Evolutionary conservation across 2,888 invertebrate species (phyloP), one percentile per base, ranked within the genome.

Genomic region (Apamea sordens): DNA sequence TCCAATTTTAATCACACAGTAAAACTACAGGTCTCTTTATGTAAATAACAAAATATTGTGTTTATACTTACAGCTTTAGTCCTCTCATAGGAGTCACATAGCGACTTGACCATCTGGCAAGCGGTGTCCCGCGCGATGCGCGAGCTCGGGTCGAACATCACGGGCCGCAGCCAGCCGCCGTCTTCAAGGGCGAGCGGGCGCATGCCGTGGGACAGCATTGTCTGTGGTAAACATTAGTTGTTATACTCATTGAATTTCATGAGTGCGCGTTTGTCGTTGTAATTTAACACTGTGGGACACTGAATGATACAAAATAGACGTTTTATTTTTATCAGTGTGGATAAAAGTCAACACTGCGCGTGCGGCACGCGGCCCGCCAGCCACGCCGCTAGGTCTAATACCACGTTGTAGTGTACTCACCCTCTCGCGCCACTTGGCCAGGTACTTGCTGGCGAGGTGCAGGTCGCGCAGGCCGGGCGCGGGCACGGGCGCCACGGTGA

Each of bases 141-240:
- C 0, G 99, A 99, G 92, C 99, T 98, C 0, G 98, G 98, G 95
- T 99, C 99, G 95, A 99, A 99, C 90, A 99, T 97, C 13, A 99
- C 98, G n/a, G 98, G 98, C 88, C 98, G 98, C 81, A 99, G 96
- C 99, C 99, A 99, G 0, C 98, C 98, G 64, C 98, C 97, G 88
- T 98, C 98, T 68, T 97, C 97, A 36, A 98, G 94, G 44, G 97
- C 97, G 72, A 98, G 93, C 0, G 97, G 97, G 1, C 97, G 97
- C 89, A 97, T 97, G 69, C 97, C 97, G 85, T 96, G 95, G 0
- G 96, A 96, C 64, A 96, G 84, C 93, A 97, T 81, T 88, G 95
- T 92, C 97, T 96, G 89, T 59, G 7, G 11, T 53, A 53, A 10
- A n/a, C 21, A 53, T 32, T 18, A 15, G 8, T 24, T 24, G 21